Evolutionary conservation across 2,888 invertebrate species (phyloP).

Genomic region (Pemphredon lugubris): DNA sequence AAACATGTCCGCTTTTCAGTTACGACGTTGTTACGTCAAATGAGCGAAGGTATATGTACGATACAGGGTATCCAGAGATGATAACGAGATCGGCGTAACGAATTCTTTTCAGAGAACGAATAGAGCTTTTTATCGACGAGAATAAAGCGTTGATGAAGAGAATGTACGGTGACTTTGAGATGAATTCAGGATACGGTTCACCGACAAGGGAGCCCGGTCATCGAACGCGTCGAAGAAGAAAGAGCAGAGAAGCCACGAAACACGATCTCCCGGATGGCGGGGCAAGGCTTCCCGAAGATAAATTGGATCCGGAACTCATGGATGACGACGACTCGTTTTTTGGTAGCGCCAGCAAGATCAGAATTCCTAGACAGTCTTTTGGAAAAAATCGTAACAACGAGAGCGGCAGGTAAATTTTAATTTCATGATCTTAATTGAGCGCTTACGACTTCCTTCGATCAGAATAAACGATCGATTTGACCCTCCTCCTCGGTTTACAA

Average conservation of each 20-base stretch:
- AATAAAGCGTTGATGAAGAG: slow-evolving; percentile 96
- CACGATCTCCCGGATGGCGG: slow-evolving; percentile 75
- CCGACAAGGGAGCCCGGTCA: slow-evolving; percentile 79
- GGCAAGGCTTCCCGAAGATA: slow-evolving; percentile 61
- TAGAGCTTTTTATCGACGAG: slow-evolving; percentile 95
- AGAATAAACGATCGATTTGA: too few species aligned
- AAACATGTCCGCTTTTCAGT: too few species aligned
- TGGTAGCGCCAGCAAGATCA: slow-evolving; percentile 82
- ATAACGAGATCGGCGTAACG: too few species aligned
- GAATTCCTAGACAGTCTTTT: slow-evolving; percentile 83
- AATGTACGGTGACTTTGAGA: slow-evolving; percentile 95
- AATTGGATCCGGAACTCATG: slow-evolving; percentile 77
- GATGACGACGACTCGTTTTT: slow-evolving; percentile 83
- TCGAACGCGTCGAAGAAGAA: slow-evolving; percentile 67
- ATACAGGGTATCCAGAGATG: too few species aligned
- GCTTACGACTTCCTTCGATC: too few species aligned
- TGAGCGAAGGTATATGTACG: too few species aligned
- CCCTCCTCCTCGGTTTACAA: too few species aligned
- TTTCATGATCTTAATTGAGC: background rate
- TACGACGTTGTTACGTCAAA: too few species aligned
- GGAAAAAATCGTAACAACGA: slow-evolving; percentile 82
- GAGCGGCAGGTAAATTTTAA: slow-evolving; percentile 81
- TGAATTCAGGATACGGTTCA: slow-evolving; percentile 83
- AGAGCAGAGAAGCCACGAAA: slow-evolving; percentile 57
- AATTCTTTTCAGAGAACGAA: slow-evolving; percentile 90